Conservation (phyloP, 2,888 invertebrate species). For the Harmothoe impar region DNA sequence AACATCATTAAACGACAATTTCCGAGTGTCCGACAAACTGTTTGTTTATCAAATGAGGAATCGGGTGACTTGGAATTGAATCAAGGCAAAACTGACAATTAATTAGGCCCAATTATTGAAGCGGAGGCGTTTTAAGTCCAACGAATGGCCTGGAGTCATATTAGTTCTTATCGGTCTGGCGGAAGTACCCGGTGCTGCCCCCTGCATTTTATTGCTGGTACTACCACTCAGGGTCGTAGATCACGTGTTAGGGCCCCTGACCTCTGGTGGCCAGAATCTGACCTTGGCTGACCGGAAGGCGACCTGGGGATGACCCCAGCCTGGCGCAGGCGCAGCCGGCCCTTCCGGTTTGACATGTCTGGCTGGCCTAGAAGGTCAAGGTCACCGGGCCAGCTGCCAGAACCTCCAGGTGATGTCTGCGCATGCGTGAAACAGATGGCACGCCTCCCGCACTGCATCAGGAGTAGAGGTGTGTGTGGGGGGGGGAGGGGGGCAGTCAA, state of each 20-base stretch:
- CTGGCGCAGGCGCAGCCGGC: not conserved
- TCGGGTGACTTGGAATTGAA: not conserved
- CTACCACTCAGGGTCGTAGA: not conserved
- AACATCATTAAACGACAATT: no score
- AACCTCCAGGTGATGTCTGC: conserved; percentile 2
- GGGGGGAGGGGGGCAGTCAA: not conserved
- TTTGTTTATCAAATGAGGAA: not conserved
- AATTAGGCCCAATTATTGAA: conserved; percentile 9
- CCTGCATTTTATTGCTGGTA: not conserved
- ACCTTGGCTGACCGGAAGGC: not conserved
- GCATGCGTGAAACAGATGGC: conserved; percentile 43
- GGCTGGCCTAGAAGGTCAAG: not conserved
- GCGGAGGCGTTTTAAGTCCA: not conserved
- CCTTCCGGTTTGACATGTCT: not conserved
- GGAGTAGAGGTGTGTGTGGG: no score
- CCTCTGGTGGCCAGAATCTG: conserved; percentile 8
- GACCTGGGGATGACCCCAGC: not conserved
- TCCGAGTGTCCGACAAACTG: no score
- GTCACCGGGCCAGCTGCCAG: conserved; percentile 29
- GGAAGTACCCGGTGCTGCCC: not conserved
- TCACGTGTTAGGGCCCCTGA: not conserved
- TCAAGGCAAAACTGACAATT: not conserved
- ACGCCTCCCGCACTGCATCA: not conserved
- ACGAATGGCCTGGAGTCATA: not conserved
- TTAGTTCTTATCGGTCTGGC: not conserved